These are phyloP conservation scores for Gobionotothen gibberifrons DNA, from an alignment of 2,797 vertebrate species.

Conservation along the genomic window DNA sequence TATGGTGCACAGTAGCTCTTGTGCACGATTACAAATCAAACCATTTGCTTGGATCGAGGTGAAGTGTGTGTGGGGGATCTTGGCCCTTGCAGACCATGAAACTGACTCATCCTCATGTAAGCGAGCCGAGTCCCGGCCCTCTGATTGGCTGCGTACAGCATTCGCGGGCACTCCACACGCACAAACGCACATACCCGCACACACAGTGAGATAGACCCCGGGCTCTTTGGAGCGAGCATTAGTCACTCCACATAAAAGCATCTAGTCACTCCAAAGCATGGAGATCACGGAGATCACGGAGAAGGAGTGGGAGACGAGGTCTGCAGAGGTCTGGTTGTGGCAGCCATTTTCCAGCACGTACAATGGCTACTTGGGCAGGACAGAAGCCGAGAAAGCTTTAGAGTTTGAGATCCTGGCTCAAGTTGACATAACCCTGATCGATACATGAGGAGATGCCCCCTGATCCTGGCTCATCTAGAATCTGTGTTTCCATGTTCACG, in stretches of 20 bases:
- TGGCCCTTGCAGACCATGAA: constrained; percentile 65
- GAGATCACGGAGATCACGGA: constrained; percentile 68
- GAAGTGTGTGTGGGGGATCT: constrained; percentile 58
- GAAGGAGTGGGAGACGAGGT: constrained; percentile 73
- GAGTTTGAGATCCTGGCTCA: constrained; percentile 34
- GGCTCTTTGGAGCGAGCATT: constrained; percentile 76
- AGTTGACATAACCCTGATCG: constrained; percentile 65
- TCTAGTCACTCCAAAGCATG: constrained; percentile 69
- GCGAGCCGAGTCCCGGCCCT: constrained; percentile 55
- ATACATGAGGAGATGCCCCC: constrained; percentile 61
- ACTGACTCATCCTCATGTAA: constrained; percentile 78
- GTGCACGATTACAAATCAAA: constrained; percentile 65
- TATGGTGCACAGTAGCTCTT: constrained; percentile 23
- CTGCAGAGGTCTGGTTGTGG: constrained; percentile 70
- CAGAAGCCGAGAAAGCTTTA: constrained; percentile 35
- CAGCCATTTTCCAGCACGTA: constrained; percentile 74
- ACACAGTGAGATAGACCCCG: constrained; percentile 63
- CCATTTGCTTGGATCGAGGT: constrained; percentile 55
- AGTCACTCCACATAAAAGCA: constrained; percentile 82
- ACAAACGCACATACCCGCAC: constrained; percentile 23
- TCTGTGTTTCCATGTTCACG: constrained; percentile 43
- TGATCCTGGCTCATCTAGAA: constrained; percentile 56
- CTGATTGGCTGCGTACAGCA: constrained; percentile 60
- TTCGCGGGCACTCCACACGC: constrained; percentile 27
- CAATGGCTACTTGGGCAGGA: constrained; percentile 39